Evolutionary conservation across 2,113 vertebrate species (phyloP).

Genomic region (Crotalus tigris): DNA sequence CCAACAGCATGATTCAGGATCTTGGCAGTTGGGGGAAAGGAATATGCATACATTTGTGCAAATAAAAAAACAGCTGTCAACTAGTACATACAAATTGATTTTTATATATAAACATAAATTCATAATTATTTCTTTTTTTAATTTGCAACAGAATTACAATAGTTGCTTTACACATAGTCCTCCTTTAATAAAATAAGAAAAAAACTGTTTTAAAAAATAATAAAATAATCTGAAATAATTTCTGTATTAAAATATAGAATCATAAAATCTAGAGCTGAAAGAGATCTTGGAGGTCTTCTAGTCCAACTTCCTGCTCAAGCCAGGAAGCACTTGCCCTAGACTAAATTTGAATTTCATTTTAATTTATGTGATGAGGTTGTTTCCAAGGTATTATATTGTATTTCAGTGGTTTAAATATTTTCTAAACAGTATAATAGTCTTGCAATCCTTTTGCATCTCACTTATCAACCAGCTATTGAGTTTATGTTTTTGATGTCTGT

Average conservation of each 20-base stretch:
- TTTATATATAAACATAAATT: not conserved
- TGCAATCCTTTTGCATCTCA: not conserved
- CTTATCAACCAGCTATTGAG: not conserved
- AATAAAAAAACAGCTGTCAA: not conserved
- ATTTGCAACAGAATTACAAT: constrained; percentile 1
- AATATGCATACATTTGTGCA: not conserved
- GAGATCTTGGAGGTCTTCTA: too few species aligned
- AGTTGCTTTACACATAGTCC: not conserved
- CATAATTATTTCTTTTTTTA: not conserved
- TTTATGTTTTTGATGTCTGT: not conserved
- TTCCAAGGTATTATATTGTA: not conserved
- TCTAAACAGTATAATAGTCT: not conserved
- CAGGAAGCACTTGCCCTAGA: not conserved
- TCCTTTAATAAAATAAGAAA: not conserved
- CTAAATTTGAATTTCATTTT: not conserved
- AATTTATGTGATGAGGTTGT: constrained; percentile 3
- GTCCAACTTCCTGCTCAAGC: too few species aligned
- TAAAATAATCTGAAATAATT: not conserved
- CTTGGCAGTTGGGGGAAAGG: not conserved
- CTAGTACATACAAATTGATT: not conserved
- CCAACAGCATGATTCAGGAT: not conserved
- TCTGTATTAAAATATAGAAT: not conserved
- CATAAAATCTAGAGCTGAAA: too few species aligned
- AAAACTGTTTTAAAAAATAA: not conserved
- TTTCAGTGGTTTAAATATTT: not conserved